phyloP scores from a whole-genome alignment of 2,113 vertebrate species.

The Onychorhynchus coronatus region DNA sequence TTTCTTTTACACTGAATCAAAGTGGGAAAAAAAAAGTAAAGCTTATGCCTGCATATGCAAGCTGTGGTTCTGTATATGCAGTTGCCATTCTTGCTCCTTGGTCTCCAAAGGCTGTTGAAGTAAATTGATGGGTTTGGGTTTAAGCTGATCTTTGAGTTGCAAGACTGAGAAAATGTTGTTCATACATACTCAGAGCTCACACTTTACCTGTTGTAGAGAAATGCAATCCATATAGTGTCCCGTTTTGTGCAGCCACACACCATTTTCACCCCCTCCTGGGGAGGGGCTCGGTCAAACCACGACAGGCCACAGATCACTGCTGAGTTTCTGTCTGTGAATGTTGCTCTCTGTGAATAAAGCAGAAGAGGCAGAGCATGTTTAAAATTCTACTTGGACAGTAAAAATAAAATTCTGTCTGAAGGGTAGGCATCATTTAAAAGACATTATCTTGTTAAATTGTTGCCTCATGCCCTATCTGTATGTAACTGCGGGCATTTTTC shows the following conservation, averaged over 20 bases:
- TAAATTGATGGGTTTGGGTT: not conserved
- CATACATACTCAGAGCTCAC: not conserved
- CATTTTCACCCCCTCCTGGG: too few species aligned
- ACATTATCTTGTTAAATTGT: not conserved
- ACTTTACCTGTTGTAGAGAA: not conserved
- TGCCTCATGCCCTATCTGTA: not conserved
- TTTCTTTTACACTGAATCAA: not conserved
- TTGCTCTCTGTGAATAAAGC: not conserved
- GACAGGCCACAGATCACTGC: not conserved
- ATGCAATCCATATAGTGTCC: not conserved
- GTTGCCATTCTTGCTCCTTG: not conserved
- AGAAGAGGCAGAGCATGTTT: not conserved
- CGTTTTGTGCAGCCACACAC: fast-evolving
- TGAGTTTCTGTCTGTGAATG: not conserved
- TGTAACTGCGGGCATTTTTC: not conserved
- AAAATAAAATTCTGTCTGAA: not conserved
- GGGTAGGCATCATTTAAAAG: not conserved
- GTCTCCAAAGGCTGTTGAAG: not conserved
- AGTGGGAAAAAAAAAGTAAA: not conserved
- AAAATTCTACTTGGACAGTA: not conserved
- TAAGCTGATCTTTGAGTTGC: not conserved
- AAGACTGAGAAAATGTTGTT: not conserved
- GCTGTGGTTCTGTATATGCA: not conserved
- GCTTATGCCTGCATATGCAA: not conserved
- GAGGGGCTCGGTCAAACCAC: too few species aligned